These are phyloP conservation scores for Clarias magur DNA, from an alignment of 2,113 vertebrate genomes.

Conservation along the genomic window DNA sequence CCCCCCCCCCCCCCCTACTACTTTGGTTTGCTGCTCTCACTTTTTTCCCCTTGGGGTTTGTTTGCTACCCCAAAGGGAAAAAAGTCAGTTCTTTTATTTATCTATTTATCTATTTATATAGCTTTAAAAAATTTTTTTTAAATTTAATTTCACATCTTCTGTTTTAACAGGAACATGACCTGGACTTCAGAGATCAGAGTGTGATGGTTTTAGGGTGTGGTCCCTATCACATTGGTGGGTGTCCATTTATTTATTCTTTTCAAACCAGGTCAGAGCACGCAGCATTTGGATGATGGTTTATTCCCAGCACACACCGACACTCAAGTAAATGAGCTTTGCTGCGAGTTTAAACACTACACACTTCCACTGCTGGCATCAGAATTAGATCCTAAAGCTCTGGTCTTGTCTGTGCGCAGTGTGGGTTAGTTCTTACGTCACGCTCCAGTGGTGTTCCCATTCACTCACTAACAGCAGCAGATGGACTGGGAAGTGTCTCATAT, in stretches of 20 bases:
- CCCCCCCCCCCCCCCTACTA: too few species aligned
- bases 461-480: too few species aligned
- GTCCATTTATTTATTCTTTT: too few species aligned
- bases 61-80: too few species aligned
- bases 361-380: neutral
- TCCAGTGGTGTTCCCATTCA: too few species aligned
- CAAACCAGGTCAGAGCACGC: neutral
- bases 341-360: neutral
- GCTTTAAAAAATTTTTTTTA: too few species aligned
- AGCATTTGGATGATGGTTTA: neutral
- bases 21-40: neutral
- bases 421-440: neutral
- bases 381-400: neutral
- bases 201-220: conserved; percentile 95
- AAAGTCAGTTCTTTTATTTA: neutral
- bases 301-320: neutral
- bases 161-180: conserved; percentile 83
- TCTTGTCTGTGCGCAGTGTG: neutral
- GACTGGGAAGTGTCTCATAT: too few species aligned
- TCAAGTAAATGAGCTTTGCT: neutral
- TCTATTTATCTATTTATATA: neutral
- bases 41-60: too few species aligned
- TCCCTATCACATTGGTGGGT: conserved; percentile 93
- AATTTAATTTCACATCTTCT: neutral
- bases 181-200: conserved; percentile 87